Conservation (phyloP, 2,113 vertebrate species). For the Gnathonemus longibarbis region DNA sequence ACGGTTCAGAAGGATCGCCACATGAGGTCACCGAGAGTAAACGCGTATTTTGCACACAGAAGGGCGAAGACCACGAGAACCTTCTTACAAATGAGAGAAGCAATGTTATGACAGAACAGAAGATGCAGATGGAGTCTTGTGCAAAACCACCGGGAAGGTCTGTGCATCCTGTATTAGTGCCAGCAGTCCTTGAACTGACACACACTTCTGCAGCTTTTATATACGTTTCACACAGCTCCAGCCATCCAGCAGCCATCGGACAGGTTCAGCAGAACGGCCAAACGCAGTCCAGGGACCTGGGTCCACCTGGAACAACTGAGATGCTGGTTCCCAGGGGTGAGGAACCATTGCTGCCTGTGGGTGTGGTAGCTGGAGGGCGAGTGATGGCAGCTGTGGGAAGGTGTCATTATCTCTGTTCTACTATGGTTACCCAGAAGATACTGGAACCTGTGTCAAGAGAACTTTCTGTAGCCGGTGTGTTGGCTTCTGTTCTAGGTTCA, state of each 20-base stretch:
- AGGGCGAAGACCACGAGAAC: conserved; percentile 40
- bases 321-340: conserved; percentile 10
- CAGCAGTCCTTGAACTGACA: not conserved
- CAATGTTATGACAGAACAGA: conserved; percentile 17
- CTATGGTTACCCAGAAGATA: not conserved
- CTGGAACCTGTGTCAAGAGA: not conserved
- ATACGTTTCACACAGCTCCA: not conserved
- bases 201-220: not conserved
- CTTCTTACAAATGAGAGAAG: conserved; percentile 46
- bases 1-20: not conserved
- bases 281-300: not conserved
- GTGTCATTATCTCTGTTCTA: not conserved
- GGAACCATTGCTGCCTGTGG: not conserved
- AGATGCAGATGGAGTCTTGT: conserved; percentile 45
- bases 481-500: not conserved
- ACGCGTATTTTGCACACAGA: not conserved
- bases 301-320: not conserved
- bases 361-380: not conserved
- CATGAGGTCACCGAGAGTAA: not conserved
- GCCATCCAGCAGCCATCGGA: not conserved
- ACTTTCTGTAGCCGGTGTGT: not conserved
- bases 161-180: not conserved
- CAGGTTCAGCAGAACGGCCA: conserved; percentile 10
- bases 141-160: conserved; percentile 52
- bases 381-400: not conserved